A percentile compares a stretch with the other conserved stretches of the same genome.
Conservation (phyloP, 1,140 invertebrate species). For the Caenorhabditis elegans region DNA sequence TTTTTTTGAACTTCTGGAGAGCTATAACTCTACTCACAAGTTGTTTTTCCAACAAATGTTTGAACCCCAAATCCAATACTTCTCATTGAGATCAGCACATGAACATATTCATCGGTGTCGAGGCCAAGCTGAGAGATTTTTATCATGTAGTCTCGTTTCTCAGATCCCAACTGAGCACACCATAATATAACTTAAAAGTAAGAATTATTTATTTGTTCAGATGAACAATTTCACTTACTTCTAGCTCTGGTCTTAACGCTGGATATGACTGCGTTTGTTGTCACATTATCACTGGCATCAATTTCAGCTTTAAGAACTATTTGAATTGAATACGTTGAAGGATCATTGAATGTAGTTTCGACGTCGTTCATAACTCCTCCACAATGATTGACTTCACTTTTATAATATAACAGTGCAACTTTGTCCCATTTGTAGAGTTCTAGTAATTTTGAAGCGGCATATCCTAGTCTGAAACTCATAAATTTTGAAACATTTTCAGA, state of each 20-base stretch:
- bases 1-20: too few species aligned
- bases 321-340: not conserved
- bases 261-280: not conserved
- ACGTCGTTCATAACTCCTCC: not conserved
- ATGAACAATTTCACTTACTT: not conserved
- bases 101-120: not conserved
- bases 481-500: not conserved
- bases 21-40: too few species aligned
- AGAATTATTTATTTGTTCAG: too few species aligned
- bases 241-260: not conserved
- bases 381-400: not conserved
- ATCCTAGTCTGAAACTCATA: not conserved
- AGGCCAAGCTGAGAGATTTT: not conserved
- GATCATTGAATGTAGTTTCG: not conserved
- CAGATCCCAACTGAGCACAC: not conserved
- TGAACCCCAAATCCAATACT: not conserved
- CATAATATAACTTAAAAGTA: not conserved
- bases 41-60: not conserved
- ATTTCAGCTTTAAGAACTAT: not conserved
- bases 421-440: conserved; percentile 8
- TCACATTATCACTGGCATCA: not conserved
- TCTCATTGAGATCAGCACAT: not conserved
- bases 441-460: not conserved
- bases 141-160: not conserved
- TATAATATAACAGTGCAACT: not conserved